Percentiles rank a stretch among this genome's conserved stretches.
Evolutionary conservation across 2,113 vertebrate genomes (phyloP).

Genomic region (Caracal caracal): DNA sequence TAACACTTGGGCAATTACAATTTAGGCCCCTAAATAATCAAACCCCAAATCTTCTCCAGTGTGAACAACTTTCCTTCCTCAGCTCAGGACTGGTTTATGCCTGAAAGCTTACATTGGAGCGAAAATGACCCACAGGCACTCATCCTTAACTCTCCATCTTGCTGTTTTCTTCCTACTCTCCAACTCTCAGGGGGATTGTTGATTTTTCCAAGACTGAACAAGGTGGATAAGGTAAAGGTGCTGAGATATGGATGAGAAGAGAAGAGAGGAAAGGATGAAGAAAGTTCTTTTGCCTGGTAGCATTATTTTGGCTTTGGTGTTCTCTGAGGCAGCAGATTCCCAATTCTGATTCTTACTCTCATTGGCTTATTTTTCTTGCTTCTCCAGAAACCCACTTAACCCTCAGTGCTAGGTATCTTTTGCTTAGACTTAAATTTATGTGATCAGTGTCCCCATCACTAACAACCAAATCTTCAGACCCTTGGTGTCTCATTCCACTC

Average conservation of each 20-base stretch:
- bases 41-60: not conserved
- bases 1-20: not conserved
- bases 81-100: not conserved
- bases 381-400: not conserved
- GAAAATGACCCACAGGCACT: not conserved
- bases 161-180: not conserved
- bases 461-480: not conserved
- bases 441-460: not conserved
- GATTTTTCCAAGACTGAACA: not conserved
- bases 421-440: not conserved
- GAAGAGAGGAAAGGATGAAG: not conserved
- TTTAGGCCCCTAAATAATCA: not conserved
- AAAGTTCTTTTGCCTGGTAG: not conserved
- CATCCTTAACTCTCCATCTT: not conserved
- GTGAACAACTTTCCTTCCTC: not conserved
- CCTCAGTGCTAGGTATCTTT: not conserved
- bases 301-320: not conserved
- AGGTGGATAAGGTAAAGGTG: not conserved
- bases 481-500: not conserved
- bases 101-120: not conserved
- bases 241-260: not conserved
- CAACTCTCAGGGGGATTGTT: not conserved
- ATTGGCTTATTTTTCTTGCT: not conserved
- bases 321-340: not conserved
- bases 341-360: conserved; percentile 20